Conservation (phyloP, 1,140 invertebrate species). For the Meloidogyne floridensis region DNA sequence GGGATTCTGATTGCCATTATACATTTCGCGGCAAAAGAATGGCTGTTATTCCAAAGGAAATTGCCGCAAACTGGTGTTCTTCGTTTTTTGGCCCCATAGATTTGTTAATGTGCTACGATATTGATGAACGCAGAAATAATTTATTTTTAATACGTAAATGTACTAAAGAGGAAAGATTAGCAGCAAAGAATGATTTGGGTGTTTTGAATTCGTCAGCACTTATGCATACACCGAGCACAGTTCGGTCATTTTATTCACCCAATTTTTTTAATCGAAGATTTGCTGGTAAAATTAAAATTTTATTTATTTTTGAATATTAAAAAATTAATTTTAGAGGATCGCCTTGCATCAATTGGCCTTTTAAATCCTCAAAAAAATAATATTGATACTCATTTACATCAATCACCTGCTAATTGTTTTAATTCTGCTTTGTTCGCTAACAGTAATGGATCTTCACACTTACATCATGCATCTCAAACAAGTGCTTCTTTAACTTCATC, state of each 20-base stretch:
- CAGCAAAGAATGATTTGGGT: slow-evolving; percentile 34
- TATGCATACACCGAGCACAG: slow-evolving; percentile 33
- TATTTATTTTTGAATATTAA: background rate
- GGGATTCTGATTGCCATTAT: slow-evolving; percentile 32
- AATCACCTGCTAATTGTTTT: slow-evolving; percentile 2
- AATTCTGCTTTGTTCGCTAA: background rate
- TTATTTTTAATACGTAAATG: slow-evolving; percentile 33
- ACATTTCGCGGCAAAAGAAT: slow-evolving; percentile 32
- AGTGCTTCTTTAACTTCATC: background rate
- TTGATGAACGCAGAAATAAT: slow-evolving; percentile 30
- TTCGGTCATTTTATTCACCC: slow-evolving; percentile 39
- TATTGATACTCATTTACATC: slow-evolving; percentile 11
- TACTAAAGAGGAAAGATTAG: slow-evolving; percentile 37
- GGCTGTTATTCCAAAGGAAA: slow-evolving; percentile 33
- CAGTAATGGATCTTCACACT: slow-evolving; percentile 5
- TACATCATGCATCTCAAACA: background rate
- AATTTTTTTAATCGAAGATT: slow-evolving; percentile 40
- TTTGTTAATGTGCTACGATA: slow-evolving; percentile 37
- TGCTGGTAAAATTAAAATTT: slow-evolving; percentile 6
- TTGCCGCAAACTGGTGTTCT: slow-evolving; percentile 18
- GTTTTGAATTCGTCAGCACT: slow-evolving; percentile 35
- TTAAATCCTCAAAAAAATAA: background rate
- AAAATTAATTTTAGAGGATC: background rate
- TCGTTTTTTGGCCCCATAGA: slow-evolving; percentile 21
- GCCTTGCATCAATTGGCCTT: background rate